phyloP scores from a whole-genome alignment of 2,888 invertebrate species.

The Sepioteuthis lessoniana region DNA sequence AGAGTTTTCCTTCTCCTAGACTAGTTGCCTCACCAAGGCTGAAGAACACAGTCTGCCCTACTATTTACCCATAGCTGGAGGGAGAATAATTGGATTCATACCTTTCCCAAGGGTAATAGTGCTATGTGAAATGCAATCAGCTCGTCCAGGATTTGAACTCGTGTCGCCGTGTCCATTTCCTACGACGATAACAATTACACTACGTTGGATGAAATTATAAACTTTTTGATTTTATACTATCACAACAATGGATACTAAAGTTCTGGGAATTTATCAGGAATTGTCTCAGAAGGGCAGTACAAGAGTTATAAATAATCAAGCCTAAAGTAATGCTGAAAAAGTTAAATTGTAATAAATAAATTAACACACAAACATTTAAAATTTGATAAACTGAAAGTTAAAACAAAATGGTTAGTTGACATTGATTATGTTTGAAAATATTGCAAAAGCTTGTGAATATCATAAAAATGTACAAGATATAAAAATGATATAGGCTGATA shows the following conservation, averaged over 20 bases:
- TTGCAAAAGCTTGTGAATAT: neutral
- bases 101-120: too few relatives aligned
- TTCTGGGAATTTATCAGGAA: neutral
- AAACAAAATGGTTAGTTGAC: conserved; percentile 33
- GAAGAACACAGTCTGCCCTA: too few relatives aligned
- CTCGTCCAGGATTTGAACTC: too few relatives aligned
- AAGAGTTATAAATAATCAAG: neutral
- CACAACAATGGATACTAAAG: neutral
- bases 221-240: neutral
- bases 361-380: neutral
- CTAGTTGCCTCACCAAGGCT: too few relatives aligned
- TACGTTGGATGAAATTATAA: neutral
- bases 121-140: too few relatives aligned
- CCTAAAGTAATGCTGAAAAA: neutral
- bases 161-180: too few relatives aligned
- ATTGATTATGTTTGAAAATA: neutral
- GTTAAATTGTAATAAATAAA: neutral
- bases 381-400: neutral
- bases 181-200: too few relatives aligned
- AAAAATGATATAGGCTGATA: neutral
- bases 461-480: neutral
- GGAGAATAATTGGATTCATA: too few relatives aligned
- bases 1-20: too few relatives aligned
- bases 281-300: neutral
- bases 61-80: too few relatives aligned